phyloP scores from a whole-genome alignment of 2,113 vertebrate genomes.

The Mormyrus lacerda region DNA sequence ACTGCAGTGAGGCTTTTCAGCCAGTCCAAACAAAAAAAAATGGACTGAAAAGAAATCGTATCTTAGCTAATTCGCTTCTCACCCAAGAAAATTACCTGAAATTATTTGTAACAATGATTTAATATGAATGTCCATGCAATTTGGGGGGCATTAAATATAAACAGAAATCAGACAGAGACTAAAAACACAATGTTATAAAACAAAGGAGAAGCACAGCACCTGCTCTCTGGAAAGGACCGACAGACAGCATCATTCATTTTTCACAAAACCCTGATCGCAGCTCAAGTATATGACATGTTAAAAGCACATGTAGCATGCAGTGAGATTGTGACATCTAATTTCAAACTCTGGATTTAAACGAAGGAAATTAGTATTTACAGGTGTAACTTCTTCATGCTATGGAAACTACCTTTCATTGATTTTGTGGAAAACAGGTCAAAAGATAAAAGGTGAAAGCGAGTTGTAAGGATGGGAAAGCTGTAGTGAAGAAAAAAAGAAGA shows the following conservation, averaged over 20 bases:
- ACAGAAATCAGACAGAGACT: background rate
- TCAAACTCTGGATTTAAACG: conserved; percentile 3
- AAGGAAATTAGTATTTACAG: conserved; percentile 1
- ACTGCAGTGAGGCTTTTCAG: background rate
- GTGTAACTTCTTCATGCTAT: conserved; percentile 41
- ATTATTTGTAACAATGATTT: background rate
- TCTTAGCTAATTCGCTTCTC: background rate
- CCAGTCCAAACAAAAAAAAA: background rate
- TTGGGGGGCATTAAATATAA: background rate
- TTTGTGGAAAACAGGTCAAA: conserved; percentile 73
- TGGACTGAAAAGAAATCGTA: background rate
- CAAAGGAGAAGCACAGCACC: background rate
- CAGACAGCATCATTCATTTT: background rate
- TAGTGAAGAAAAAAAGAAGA: conserved; percentile 61
- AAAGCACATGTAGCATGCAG: conserved; percentile 13
- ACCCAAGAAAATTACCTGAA: background rate
- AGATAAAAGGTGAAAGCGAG: conserved; percentile 97
- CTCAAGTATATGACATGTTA: background rate
- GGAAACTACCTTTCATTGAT: conserved; percentile 68
- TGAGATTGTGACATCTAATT: conserved; percentile 12
- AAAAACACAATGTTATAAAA: background rate
- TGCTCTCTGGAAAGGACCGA: background rate
- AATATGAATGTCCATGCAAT: conserved; percentile 7
- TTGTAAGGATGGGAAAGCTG: conserved; percentile 94
- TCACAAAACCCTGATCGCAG: background rate